phyloP scores from a whole-genome alignment of 2,888 invertebrate species.

The Spodoptera littoralis region DNA sequence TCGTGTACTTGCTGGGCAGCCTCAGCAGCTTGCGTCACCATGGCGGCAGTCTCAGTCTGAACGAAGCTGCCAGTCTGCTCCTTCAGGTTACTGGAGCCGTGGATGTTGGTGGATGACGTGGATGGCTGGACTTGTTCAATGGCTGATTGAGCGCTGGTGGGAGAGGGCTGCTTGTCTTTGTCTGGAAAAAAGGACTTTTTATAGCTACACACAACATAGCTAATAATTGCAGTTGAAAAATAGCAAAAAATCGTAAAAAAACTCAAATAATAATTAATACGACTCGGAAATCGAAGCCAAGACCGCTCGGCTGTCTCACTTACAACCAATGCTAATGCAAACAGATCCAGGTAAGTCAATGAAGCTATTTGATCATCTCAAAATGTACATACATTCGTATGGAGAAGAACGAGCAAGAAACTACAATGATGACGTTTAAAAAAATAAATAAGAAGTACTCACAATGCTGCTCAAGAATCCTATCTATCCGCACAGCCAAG shows the following conservation, averaged over 20 bases:
- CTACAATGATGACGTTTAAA: no score
- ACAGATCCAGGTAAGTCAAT: no score
- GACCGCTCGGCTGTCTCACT: no score
- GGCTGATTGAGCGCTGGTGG: not conserved
- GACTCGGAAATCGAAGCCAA: no score
- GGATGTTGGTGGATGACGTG: conserved; percentile 55
- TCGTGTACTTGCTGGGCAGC: not conserved
- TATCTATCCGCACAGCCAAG: conserved; percentile 90
- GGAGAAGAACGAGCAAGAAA: no score
- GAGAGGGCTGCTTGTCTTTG: conserved; percentile 31
- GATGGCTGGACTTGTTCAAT: conserved; percentile 56
- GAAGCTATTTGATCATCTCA: no score
- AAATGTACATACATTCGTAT: no score
- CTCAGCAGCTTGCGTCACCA: conserved; percentile 3
- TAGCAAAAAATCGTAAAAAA: no score
- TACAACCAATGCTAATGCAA: no score
- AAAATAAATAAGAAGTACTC: conserved; percentile 59
- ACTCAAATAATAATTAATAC: no score
- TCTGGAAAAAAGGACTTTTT: conserved; percentile 7
- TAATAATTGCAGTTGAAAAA: no score
- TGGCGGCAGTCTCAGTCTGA: conserved; percentile 66
- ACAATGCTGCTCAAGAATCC: conserved; percentile 88
- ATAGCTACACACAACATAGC: no score
- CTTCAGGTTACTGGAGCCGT: conserved; percentile 59
- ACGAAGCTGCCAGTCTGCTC: conserved; percentile 71